These are phyloP conservation scores for Macrosoma leucophasiata DNA, from an alignment of 2,888 invertebrate species.

Conservation along the genomic window DNA sequence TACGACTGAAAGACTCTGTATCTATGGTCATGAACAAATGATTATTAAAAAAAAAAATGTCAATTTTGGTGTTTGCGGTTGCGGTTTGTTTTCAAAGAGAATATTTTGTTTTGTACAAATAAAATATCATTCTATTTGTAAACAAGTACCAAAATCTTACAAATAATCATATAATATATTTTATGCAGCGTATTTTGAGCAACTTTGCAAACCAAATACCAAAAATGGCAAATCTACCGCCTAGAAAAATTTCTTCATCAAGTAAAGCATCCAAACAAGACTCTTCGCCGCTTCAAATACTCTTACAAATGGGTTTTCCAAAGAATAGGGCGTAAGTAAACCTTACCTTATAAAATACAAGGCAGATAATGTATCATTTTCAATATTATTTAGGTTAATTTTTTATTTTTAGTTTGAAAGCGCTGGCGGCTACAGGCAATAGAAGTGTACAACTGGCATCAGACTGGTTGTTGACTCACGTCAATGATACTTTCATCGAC, in stretches of 20 bases:
- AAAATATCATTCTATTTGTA: too few species aligned
- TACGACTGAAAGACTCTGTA: too few species aligned
- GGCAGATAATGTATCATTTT: slow-evolving; percentile 7
- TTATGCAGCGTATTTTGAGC: slow-evolving; percentile 39
- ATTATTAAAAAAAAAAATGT: too few species aligned
- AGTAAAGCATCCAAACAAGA: slow-evolving; percentile 84
- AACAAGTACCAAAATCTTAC: too few species aligned
- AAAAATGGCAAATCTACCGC: slow-evolving; percentile 84
- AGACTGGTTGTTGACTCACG: slow-evolving; percentile 93
- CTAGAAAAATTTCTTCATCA: slow-evolving; percentile 83
- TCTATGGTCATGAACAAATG: too few species aligned
- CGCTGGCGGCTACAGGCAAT: slow-evolving; percentile 92
- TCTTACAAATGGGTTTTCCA: slow-evolving; percentile 92
- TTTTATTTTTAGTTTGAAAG: slow-evolving; percentile 82
- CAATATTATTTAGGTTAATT: slow-evolving; percentile 8
- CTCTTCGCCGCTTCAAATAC: slow-evolving; percentile 85
- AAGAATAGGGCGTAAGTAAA: slow-evolving; percentile 89
- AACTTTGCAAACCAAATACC: slow-evolving; percentile 29
- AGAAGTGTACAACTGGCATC: slow-evolving; percentile 91
- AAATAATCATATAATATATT: too few species aligned
- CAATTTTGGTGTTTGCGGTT: too few species aligned
- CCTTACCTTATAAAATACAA: not conserved
- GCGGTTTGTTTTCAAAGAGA: too few species aligned
- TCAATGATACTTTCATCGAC: slow-evolving; percentile 88
- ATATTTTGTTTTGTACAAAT: too few species aligned